phyloP scores from a whole-genome alignment of 2,888 invertebrate genomes.

The Lasioglossum oenotherae region DNA sequence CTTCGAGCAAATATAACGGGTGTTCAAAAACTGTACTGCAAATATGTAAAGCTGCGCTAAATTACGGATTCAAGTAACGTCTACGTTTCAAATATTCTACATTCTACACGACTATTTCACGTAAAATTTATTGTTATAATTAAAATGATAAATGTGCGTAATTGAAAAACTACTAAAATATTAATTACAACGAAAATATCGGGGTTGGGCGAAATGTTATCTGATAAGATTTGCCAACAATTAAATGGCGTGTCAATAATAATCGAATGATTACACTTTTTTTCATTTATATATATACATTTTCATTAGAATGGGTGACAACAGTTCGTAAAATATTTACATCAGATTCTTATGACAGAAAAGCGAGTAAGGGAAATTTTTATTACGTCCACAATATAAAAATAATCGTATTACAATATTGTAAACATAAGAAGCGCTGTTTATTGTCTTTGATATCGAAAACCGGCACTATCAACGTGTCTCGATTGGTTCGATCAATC shows the following conservation, averaged over 20 bases:
- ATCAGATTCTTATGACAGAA: not conserved
- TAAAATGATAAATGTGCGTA: not conserved
- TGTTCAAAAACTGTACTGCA: not conserved
- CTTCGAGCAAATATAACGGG: not conserved
- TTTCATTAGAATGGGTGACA: not conserved
- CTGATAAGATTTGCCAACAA: not conserved
- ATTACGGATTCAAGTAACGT: not conserved
- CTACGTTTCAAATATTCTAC: not conserved
- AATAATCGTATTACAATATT: not conserved
- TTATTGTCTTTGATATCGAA: not conserved
- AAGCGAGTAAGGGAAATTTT: not conserved
- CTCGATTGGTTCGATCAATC: not conserved
- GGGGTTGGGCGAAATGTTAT: not conserved
- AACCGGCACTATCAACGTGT: not conserved
- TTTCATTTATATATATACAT: not conserved
- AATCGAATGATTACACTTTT: not conserved
- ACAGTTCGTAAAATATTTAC: not conserved
- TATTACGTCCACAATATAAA: not conserved
- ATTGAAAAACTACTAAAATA: not conserved
- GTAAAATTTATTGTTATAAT: not conserved
- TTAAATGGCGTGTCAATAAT: not conserved
- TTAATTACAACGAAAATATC: too few relatives aligned
- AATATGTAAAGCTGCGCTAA: not conserved
- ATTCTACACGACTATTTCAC: not conserved
- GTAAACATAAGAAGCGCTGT: not conserved